Evolutionary conservation across 2,888 invertebrate genomes (phyloP), one percentile per base, ranked within the genome.

Genomic region (Acanthosoma haemorrhoidale): DNA sequence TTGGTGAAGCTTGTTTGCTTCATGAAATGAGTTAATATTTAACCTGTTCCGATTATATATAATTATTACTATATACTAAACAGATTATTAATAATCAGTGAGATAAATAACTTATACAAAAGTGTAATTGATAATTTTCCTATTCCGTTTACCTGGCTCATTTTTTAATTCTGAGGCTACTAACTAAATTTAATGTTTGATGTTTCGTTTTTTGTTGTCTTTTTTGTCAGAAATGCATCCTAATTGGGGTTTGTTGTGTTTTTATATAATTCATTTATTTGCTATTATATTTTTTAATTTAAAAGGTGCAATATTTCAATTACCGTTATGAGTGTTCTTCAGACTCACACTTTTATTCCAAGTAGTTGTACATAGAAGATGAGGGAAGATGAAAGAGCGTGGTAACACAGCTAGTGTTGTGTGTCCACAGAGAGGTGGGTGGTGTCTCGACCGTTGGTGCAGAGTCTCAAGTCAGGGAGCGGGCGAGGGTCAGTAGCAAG

Each of bases 351-450:
- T 38, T 61, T 61, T 36, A 18, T 36, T 21, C n/a, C 1, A 18
- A 13, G 51, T 51, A 43, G 25, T 25, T 51, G n/a, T 51, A 51
- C n/a, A 59, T 59, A 25, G 15, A 59, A 34, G 16, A 11, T 32
- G 32, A 59, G 59, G 34, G 59, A 29, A 59, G 15, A 41, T 21
- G 32, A 39, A 16, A 32, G 43, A 18, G 43, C 16, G 67, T 51
- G 67, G 67, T 67, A 67, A 67, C 67, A 39, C 43, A 57, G 25
- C 34, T 67, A 32, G 63, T 63, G 67, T 67, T 67, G 67, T 70
- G 67, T 71, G 69, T 70, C 72, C 43, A 70, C 72, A 72, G 72
- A 72, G 66, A 34, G 67, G 34, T 67, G 67, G 67, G 70, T 72
- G 41, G 70, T 72, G 70, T 61, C 68, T 34, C 69, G 69, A 34